phyloP scores from a whole-genome alignment of 2,797 vertebrate species.

The Champsocephalus esox region DNA sequence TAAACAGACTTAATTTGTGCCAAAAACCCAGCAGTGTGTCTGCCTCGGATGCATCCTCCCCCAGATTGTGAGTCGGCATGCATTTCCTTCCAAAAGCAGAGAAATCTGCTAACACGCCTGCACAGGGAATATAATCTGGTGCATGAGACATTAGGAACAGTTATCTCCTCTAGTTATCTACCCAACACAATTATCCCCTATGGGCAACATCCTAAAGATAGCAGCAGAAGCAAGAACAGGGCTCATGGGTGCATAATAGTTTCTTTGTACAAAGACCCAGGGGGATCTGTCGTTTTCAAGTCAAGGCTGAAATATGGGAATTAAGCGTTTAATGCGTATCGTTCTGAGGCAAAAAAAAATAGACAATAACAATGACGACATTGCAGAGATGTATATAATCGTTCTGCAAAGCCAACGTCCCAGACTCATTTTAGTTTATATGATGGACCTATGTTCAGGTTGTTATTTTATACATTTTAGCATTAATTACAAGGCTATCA shows the following conservation, averaged over 20 bases:
- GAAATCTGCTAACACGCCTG: slow-evolving; percentile 18
- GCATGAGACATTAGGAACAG: slow-evolving; percentile 34
- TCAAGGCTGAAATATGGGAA: not conserved
- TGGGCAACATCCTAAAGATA: slow-evolving; percentile 59
- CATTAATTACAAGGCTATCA: not conserved
- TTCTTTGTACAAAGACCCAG: slow-evolving; percentile 1
- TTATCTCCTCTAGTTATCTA: slow-evolving; percentile 53
- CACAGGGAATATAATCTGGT: slow-evolving; percentile 33
- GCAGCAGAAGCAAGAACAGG: slow-evolving; percentile 40
- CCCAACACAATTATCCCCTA: slow-evolving; percentile 56
- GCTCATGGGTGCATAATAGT: slow-evolving; percentile 33
- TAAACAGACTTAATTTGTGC: slow-evolving; percentile 7
- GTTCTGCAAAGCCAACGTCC: not conserved
- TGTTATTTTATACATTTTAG: not conserved
- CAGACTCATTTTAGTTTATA: not conserved
- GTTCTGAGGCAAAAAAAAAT: not conserved
- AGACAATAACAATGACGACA: not conserved
- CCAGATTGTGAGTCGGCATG: slow-evolving; percentile 3
- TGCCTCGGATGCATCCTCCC: slow-evolving; percentile 12
- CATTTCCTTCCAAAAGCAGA: not conserved
- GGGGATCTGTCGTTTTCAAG: not conserved
- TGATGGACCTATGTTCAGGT: not conserved
- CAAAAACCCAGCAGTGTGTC: slow-evolving; percentile 8
- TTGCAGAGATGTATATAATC: not conserved
- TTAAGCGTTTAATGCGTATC: not conserved